Percentiles rank a stretch among this genome's conserved stretches.
These are phyloP conservation scores for Watersipora subatra DNA, from an alignment of 1,140 invertebrate species.

Conservation along the genomic window DNA sequence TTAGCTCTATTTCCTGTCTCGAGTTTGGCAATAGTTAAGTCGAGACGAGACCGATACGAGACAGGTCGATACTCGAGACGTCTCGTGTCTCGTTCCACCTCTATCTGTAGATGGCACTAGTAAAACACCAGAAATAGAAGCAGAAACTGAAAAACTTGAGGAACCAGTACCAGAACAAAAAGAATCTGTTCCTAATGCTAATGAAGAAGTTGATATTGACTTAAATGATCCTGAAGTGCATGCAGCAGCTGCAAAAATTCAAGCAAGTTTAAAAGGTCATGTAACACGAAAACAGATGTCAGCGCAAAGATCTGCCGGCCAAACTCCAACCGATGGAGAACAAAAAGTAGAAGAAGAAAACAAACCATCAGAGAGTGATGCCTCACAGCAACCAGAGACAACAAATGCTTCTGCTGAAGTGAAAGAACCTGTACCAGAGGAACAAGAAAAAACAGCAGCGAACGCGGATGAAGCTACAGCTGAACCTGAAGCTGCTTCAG, in stretches of 20 bases:
- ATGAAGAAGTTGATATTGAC: conserved; percentile 11
- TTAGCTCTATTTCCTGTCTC: too few relatives aligned
- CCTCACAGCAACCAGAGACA: too few relatives aligned
- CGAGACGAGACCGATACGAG: too few relatives aligned
- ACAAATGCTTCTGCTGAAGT: neutral
- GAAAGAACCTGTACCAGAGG: neutral
- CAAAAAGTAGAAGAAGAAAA: conserved; percentile 11
- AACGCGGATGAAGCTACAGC: neutral
- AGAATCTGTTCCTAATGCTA: neutral
- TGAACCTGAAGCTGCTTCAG: neutral
- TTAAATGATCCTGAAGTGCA: conserved; percentile 11
- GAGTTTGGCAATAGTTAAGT: too few relatives aligned
- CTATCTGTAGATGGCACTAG: too few relatives aligned
- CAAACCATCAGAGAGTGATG: too few relatives aligned
- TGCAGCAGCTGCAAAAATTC: conserved; percentile 1
- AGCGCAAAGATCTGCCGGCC: neutral
- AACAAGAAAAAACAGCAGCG: neutral
- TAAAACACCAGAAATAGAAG: too few relatives aligned
- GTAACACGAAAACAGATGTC: neutral
- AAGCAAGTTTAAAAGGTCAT: neutral
- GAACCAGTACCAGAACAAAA: conserved; percentile 5
- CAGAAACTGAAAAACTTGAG: too few relatives aligned
- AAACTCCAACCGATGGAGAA: neutral
- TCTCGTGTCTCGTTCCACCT: too few relatives aligned
- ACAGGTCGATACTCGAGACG: too few relatives aligned